These are phyloP conservation scores for Fukomys damarensis DNA, from an alignment of 2,113 vertebrate species.

Conservation along the genomic window DNA sequence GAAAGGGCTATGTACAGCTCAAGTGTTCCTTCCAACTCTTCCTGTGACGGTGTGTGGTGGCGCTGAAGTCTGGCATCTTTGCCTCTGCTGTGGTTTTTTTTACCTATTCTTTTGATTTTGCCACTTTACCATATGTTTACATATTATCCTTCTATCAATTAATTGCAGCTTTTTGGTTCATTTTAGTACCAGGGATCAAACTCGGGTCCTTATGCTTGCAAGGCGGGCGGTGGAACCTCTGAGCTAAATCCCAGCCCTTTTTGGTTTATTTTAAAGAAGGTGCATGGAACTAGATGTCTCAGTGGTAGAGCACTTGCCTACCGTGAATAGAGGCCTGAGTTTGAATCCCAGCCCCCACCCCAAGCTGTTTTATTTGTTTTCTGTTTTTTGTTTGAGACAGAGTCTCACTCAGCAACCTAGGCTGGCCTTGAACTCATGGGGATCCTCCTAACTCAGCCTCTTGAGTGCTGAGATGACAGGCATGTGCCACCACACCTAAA, in stretches of 20 bases:
- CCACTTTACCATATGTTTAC: background rate
- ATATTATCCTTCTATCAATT: background rate
- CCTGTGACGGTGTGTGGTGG: fast-evolving
- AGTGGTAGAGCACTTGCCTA: background rate
- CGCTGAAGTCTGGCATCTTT: background rate
- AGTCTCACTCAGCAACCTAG: too few relatives aligned
- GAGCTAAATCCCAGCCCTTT: too few relatives aligned
- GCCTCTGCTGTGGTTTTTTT: background rate
- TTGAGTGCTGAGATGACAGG: too few relatives aligned
- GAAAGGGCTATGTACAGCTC: background rate
- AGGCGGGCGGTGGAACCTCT: too few relatives aligned
- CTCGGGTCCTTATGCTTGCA: too few relatives aligned
- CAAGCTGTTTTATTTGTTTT: too few relatives aligned
- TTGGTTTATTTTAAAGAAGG: constrained; percentile 32
- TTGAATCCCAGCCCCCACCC: background rate
- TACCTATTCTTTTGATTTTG: background rate
- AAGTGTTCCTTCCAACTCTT: background rate
- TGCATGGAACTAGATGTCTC: background rate
- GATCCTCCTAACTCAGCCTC: too few relatives aligned
- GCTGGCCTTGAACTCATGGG: too few relatives aligned
- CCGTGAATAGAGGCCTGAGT: background rate
- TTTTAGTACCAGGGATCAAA: too few relatives aligned
- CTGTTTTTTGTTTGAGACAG: too few relatives aligned
- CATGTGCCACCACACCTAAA: too few relatives aligned
- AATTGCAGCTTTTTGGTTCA: background rate